phyloP scores from a whole-genome alignment of 2,797 vertebrate species.

The Xiphorhynchus erythropygius region DNA sequence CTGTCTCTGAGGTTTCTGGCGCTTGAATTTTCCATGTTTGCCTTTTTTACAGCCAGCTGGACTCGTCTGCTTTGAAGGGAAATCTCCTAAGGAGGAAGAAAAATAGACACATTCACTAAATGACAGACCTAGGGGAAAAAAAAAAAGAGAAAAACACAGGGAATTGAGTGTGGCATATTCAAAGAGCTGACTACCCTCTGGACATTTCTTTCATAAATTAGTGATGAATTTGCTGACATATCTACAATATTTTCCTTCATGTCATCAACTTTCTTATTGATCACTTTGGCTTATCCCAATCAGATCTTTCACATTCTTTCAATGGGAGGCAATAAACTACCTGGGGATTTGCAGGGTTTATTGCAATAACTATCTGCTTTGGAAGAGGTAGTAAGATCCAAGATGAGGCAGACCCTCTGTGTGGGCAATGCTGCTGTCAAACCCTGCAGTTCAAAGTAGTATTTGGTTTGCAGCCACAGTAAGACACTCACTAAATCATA shows the following conservation, averaged over 20 bases:
- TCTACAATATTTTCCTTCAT: background rate
- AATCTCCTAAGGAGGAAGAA: constrained; percentile 70
- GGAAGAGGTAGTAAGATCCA: background rate
- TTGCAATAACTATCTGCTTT: background rate
- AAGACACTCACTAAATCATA: background rate
- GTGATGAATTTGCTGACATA: background rate
- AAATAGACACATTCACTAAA: constrained; percentile 14
- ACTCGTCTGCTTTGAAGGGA: constrained; percentile 58
- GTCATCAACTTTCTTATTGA: background rate
- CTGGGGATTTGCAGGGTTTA: background rate
- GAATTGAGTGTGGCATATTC: background rate
- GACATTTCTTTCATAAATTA: background rate
- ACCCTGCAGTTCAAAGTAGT: background rate
- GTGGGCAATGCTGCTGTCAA: background rate
- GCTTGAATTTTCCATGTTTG: constrained; percentile 79
- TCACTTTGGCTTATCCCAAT: background rate
- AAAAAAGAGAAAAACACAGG: background rate
- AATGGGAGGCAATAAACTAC: background rate
- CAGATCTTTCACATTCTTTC: background rate
- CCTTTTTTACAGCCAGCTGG: constrained; percentile 71
- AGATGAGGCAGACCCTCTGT: background rate
- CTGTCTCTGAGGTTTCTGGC: constrained; percentile 75
- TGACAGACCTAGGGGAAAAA: fast-evolving
- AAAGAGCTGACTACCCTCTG: background rate
- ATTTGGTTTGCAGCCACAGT: background rate